Percentiles rank a stretch among this genome's conserved stretches.
Evolutionary conservation across 1,140 invertebrate species (phyloP).

Genomic region (Drosophila littoralis): DNA sequence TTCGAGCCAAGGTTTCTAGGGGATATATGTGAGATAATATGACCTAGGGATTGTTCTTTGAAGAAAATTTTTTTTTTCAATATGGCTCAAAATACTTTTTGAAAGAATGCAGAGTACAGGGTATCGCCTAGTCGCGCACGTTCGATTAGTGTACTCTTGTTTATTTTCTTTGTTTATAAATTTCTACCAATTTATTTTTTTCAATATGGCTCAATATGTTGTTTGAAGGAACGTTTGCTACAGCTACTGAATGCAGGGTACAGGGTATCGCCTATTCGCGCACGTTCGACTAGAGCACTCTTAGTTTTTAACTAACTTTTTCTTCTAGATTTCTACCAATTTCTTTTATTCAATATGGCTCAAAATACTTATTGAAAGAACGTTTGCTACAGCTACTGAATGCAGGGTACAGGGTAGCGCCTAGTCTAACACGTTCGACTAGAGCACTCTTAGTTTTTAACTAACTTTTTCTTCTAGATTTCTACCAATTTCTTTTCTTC

Average conservation of each 20-base stretch:
- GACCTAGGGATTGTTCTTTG: too few species aligned
- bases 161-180: conserved; percentile 26
- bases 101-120: too few species aligned
- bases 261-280: not conserved
- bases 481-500: not conserved
- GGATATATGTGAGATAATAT: too few species aligned
- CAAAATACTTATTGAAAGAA: too few species aligned
- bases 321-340: too few species aligned
- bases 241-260: too few species aligned
- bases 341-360: not conserved
- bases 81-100: too few species aligned
- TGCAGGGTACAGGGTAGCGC: too few species aligned
- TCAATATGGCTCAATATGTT: not conserved
- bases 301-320: not conserved
- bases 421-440: not conserved
- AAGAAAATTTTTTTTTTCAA: too few species aligned
- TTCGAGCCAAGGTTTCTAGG: too few species aligned
- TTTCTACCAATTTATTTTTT: conserved; percentile 37
- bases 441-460: not conserved
- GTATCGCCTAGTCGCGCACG: conserved; percentile 1
- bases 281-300: not conserved
- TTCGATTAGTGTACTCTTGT: not conserved
- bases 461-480: not conserved
- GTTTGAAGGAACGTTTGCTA: too few species aligned
- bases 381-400: too few species aligned